Evolutionary conservation across 2,113 vertebrate genomes (phyloP), one percentile per base, ranked within the genome.

Genomic region (Tragelaphus buxtoni): DNA sequence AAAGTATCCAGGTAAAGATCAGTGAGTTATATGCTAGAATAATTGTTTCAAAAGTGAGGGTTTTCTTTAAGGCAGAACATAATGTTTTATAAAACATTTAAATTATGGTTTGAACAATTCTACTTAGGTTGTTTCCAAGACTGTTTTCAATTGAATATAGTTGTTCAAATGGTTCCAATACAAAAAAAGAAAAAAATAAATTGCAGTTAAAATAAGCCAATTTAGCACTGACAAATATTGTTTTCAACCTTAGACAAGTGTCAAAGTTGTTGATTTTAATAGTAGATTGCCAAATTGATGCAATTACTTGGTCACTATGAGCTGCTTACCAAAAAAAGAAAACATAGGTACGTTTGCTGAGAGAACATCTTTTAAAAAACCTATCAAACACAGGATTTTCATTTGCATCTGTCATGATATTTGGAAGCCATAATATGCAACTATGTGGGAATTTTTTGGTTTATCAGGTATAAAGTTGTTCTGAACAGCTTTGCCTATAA

Each of bases 211-310:
- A 98, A 97, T 88, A 95, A 97, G 72, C 22, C 97, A 98, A 96
- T 98, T 98, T 96, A 97, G 61, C 90, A 97, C 80, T 95, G 88
- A 97, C 80, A 98, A 97, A 94, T 88, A 98, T 95, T 98, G 95
- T 98, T 98, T 98, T 98, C 92, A 97, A 96, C 83, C 91, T 30
- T 49, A 97, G 49, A 95, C 94, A 95, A 96, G 90, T 60, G 91
- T 97, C 98, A 97, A 98, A 97, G 55, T 91, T 98, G 94, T 97
- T 98, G 98, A 98, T 98, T 97, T 97, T 98, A 97, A 97, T 28
- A 97, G 95, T 95, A 97, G 89, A 87, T 91, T 98, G 96, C 86
- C 96, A 98, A 97, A 97, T 98, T 95, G 97, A 81, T 96, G 95
- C 90, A 98, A 96, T 98, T 98, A 98, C 94, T 97, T 97, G 97